Evolutionary conservation across 2,888 invertebrate species (phyloP), one percentile per base, ranked within the genome.

Genomic region (Leucophenga montana): DNA sequence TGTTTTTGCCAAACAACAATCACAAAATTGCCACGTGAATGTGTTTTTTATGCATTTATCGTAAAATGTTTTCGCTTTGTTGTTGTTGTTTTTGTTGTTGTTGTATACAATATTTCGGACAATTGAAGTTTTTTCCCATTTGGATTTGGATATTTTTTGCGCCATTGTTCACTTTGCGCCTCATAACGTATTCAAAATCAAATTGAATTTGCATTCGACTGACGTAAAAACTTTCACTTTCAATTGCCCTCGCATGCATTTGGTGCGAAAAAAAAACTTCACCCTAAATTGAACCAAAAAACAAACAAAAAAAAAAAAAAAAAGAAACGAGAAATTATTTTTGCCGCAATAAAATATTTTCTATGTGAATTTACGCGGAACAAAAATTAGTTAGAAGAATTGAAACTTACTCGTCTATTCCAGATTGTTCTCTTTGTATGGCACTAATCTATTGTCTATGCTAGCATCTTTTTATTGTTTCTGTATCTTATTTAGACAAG

Each of bases 271-370:
- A 71, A 44, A 62, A 46, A 71, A 72, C 74, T 75, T 74, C 75
- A 70, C 71, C 67, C 75, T 68, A 75, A 80, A 79, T 78, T 79
- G 82, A 78, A n/a, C n/a, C n/a, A n/a, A n/a, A n/a, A n/a, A n/a
- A n/a, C n/a, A n/a, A n/a, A n/a, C n/a, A n/a, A n/a, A n/a, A n/a
- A n/a, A 77, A 83, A 82, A 85, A 85, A 81, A 85, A 5, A 39
- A 8, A 39, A 11, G 39, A 8, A 11, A 39, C 8, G 1, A 33
- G 33, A 33, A 84, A 82, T 81, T 79, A 83, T 85, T 85, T 85
- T 82, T 83, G 84, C 85, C 82, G 77, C 86, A 85, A 85, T 85
- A 85, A 85, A 85, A 85, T 85, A 84, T 79, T 74, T 69, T 72
- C 75, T 71, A 73, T 76, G 78, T 16, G 3, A 13, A 50, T 50